Base-by-base conservation (phyloP, 1,140 invertebrate species). In the Cotesia typhae region DNA sequence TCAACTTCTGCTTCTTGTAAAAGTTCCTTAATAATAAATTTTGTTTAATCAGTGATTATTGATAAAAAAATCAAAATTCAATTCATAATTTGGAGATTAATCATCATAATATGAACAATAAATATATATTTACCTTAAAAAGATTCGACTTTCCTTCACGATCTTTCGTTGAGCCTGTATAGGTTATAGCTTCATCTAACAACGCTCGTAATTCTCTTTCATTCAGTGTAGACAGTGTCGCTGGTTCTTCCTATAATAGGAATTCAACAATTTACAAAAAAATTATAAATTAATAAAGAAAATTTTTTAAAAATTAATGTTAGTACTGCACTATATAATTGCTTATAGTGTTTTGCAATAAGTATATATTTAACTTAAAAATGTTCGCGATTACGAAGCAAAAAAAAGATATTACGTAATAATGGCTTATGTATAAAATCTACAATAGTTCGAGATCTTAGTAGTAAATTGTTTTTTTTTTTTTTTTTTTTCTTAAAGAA, bases 151-250 rank as follows among this genome's bases (percentile, higher is more conserved):
- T 93, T 77, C 92, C 92, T 83, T 92, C 92, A 69, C 92, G 87
- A 82, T 94, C 92, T 87, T 92, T 93, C 53, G 92, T 92, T 78
- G 90, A 89, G 83, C 71, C 71, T 6, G 93, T 93, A 84, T 94
- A 94, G 63, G 88, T 91, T 79, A 92, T 89, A 70, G 92, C 92
- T 88, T 94, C 93, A 81, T 94, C 91, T 73, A 94, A 85, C 47
- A 94, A 83, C 59, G 91, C 90, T 72, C 90, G 89, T 71, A 94
- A 83, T 80, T 92, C 89, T 37, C 89, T 88, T 81, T 93, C 92
- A 81, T 93, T 91, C 76, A 93, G 82, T 67, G 87, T 88, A 67
- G 89, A 90, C 75, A 92, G 77, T 61, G 87, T 84, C 85, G 87
- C 83, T 83, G 89, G 83, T 86, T 89, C 82, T 75, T 90, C 89